Evolutionary conservation across 2,113 vertebrate genomes (phyloP).

Genomic region (Microcebus jonahi): DNA sequence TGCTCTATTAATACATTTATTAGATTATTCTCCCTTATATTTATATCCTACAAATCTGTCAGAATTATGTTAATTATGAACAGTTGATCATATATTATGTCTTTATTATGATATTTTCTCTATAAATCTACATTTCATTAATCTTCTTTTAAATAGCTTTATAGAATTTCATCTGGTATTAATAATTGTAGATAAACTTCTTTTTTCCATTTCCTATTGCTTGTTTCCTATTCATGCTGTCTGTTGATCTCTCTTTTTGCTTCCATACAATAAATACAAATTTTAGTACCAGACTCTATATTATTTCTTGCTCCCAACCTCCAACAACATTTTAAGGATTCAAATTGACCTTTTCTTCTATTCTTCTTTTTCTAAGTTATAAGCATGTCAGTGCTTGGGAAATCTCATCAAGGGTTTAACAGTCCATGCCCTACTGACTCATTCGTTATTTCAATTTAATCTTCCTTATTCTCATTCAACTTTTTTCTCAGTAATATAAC

Average conservation of each 20-base stretch:
- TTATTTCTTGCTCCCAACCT: background rate
- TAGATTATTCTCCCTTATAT: background rate
- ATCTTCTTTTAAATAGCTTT: conserved; percentile 9
- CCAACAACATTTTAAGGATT: conserved; percentile 16
- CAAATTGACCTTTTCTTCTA: background rate
- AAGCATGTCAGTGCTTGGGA: background rate
- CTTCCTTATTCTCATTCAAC: conserved; percentile 14
- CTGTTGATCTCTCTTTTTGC: background rate
- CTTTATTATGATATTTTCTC: background rate
- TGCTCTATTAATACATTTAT: background rate
- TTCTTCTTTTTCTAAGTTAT: conserved; percentile 10
- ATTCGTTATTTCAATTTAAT: conserved; percentile 43
- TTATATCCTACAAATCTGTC: background rate
- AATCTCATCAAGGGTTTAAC: conserved; percentile 43
- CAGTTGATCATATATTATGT: background rate
- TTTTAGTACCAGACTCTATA: background rate
- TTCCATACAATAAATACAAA: background rate
- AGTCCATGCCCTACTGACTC: background rate
- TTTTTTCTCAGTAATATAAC: background rate
- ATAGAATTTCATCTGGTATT: background rate
- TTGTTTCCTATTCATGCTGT: background rate
- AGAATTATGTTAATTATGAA: conserved; percentile 29
- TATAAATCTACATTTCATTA: conserved; percentile 30
- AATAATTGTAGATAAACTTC: background rate
- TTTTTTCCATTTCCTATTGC: background rate